Evolutionary conservation across 30 jellyfish, hydroid and myxozoan species (phyloP), one percentile per base, ranked within the genome.

Genomic region (Catostylus mosaicus): DNA sequence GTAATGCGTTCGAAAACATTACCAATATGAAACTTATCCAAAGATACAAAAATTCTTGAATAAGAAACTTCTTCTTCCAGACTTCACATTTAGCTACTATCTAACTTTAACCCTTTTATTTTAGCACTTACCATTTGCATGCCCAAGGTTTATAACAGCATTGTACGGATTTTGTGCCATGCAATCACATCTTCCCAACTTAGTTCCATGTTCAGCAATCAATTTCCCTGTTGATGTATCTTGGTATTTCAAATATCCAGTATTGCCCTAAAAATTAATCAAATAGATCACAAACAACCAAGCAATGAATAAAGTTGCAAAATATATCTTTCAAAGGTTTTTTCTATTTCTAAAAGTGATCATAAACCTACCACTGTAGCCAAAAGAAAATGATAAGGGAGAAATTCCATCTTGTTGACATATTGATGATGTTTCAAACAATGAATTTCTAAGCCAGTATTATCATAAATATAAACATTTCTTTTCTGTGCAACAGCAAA

Each of bases 401-500:
- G 73, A 71, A 74, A 95, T 69, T 95, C 98, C 90, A 95, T 64
- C 62, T 86, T 83, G 64, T 87, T 90, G 36, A 90, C 99, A 45
- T 79, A 68, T 10, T 77, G 87, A 70, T 89, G 99, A 43, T 83
- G 68, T 77, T 90, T 95, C 64, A 95, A 46, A 43, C 96, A 65
- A 65, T 89, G 98, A n/a, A 95, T 80, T 87, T 95, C 99, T 32
- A 88, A 35, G 9, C 99, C 99, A 0, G 84, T 90, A 57, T 80
- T 86, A 62, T 95, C 99, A 80, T 95, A 95, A 0, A 95, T 91
- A 57, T 48, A 82, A 33, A 95, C 99, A 56, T 95, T 79, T 64
- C 78, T 89, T 59, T 95, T 95, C 73, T 95, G 99, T 37, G 99
- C 99, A 22, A 88, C 99, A 32, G 99, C 99, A 89, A 95, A 89